These are phyloP conservation scores for Incurvaria masculella DNA, from an alignment of 2,888 invertebrate species.

Conservation along the genomic window DNA sequence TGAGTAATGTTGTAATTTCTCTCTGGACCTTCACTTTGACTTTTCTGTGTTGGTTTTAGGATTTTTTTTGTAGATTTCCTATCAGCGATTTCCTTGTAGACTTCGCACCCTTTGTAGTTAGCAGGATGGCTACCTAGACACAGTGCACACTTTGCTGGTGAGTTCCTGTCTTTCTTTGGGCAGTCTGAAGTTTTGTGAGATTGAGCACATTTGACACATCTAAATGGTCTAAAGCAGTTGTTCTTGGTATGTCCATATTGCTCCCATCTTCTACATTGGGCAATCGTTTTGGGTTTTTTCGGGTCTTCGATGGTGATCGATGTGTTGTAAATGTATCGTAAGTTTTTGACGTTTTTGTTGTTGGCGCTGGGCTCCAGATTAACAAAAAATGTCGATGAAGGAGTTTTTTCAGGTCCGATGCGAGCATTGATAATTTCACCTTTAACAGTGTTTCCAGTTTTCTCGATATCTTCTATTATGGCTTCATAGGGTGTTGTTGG, in stretches of 20 bases:
- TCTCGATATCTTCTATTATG: constrained; percentile 12
- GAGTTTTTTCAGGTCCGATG: constrained; percentile 10
- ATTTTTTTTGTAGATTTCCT: too few relatives aligned
- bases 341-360: constrained; percentile 1
- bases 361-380: constrained; percentile 2
- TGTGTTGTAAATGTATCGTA: background rate
- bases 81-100: constrained; percentile 14
- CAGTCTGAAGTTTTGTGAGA: constrained; percentile 9
- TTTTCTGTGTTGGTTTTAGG: too few relatives aligned
- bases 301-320: background rate
- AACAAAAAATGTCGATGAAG: constrained; percentile 7
- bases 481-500: constrained; percentile 4
- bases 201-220: constrained; percentile 15
- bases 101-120: constrained; percentile 13
- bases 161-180: background rate
- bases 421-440: constrained; percentile 16
- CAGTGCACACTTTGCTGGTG: constrained; percentile 9
- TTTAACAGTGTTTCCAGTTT: constrained; percentile 15
- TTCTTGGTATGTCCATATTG: constrained; percentile 14
- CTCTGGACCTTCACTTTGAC: too few relatives aligned
- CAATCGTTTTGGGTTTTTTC: background rate
- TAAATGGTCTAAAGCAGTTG: constrained; percentile 12
- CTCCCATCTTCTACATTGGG: constrained; percentile 10
- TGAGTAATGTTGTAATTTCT: too few relatives aligned
- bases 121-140: constrained; percentile 13